Evolutionary conservation across 2,113 vertebrate species (phyloP).

Genomic region (Macrotus californicus): DNA sequence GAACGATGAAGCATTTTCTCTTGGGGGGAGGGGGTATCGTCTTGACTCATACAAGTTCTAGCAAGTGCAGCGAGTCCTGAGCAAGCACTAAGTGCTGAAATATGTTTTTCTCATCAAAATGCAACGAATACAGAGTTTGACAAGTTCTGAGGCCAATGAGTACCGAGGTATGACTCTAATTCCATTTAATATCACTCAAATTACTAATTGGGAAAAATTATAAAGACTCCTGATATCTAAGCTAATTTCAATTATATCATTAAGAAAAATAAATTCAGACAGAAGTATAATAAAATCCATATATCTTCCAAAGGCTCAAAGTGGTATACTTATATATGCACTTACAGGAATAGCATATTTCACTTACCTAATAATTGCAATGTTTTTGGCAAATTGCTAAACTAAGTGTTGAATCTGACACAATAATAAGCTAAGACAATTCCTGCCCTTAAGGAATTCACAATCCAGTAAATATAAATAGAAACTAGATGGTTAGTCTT

Average conservation of each 20-base stretch:
- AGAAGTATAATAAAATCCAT: background rate
- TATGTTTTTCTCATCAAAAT: too few relatives aligned
- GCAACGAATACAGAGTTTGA: too few relatives aligned
- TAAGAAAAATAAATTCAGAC: conserved; percentile 39
- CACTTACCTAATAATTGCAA: background rate
- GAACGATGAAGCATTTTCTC: too few relatives aligned
- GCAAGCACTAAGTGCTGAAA: too few relatives aligned
- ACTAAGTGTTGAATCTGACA: conserved; percentile 5
- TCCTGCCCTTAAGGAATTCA: background rate
- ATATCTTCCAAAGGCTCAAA: background rate
- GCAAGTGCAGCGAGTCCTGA: too few relatives aligned
- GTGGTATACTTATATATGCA: background rate
- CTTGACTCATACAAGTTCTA: too few relatives aligned
- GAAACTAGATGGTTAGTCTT: background rate
- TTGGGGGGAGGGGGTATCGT: too few relatives aligned
- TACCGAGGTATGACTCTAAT: too few relatives aligned
- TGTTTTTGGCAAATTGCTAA: background rate
- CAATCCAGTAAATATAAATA: conserved; percentile 10
- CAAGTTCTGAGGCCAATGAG: too few relatives aligned
- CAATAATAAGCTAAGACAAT: background rate
- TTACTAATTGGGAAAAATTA: conserved; percentile 21
- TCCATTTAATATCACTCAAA: background rate
- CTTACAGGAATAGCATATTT: background rate
- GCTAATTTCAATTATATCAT: conserved; percentile 13
- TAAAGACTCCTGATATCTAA: background rate